Percentiles rank a stretch among this genome's conserved stretches.
Conservation (phyloP, 1,140 invertebrate species). For the Macrostomum lignano region DNA sequence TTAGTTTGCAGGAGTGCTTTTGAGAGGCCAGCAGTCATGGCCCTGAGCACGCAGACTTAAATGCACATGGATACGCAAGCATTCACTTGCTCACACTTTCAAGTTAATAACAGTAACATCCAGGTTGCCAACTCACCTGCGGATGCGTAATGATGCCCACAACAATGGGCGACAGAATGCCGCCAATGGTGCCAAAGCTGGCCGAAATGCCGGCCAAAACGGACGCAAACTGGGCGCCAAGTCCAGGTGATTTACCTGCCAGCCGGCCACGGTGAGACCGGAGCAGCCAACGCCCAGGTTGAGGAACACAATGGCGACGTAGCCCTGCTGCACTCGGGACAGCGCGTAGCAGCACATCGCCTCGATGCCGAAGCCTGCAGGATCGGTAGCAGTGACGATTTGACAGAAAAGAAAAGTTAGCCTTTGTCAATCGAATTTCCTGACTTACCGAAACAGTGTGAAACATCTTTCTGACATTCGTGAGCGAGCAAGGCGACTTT, state of each 20-base stretch:
- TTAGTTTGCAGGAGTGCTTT: too few species aligned
- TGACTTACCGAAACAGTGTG: slow-evolving; percentile 11
- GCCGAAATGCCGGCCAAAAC: slow-evolving; percentile 14
- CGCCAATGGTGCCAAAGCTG: slow-evolving; percentile 12
- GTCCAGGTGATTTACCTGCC: slow-evolving; percentile 20
- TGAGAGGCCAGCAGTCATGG: too few species aligned
- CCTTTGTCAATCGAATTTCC: background rate
- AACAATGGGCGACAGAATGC: slow-evolving; percentile 12
- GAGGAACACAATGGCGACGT: slow-evolving; percentile 10
- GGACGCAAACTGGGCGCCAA: slow-evolving; percentile 13
- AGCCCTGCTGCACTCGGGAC: slow-evolving; percentile 7
- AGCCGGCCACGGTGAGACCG: slow-evolving; percentile 15
- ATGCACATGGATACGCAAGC: too few species aligned
- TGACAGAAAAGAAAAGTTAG: background rate
- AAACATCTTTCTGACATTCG: slow-evolving; percentile 15
- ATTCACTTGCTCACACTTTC: background rate
- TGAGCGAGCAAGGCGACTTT: slow-evolving; percentile 9
- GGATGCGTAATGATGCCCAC: slow-evolving; percentile 12
- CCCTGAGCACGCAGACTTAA: too few species aligned
- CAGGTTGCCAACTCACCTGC: slow-evolving; percentile 9
- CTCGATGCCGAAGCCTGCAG: slow-evolving; percentile 13
- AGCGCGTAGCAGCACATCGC: slow-evolving; percentile 11
- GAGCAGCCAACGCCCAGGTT: slow-evolving; percentile 13
- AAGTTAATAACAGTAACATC: background rate
- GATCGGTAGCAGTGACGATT: too few species aligned